Evolutionary conservation across 1,140 invertebrate species (phyloP), one percentile per base, ranked within the genome.

Genomic region (Wasmannia auropunctata): DNA sequence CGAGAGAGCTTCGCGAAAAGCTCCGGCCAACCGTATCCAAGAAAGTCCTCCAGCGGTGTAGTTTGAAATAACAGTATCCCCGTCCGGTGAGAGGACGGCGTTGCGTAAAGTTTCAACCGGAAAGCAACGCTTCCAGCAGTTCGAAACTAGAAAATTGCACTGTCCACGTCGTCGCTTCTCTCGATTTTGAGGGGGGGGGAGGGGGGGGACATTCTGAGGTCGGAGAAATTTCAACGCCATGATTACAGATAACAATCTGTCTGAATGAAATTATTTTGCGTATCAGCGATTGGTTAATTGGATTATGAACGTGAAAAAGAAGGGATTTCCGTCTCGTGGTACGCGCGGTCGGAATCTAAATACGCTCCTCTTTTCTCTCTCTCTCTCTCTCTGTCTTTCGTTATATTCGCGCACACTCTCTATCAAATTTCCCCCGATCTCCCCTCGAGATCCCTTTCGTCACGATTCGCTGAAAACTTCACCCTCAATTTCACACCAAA

Each of bases 61-160:
- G 79, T 83, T 83, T 83, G 67, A 83, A 83, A 83, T 83, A 83
- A 83, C 67, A 83, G 79, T 83, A 83, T 74, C 79, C n/a, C n/a
- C 67, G 34, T 83, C 67, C 25, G 67, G 79, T n/a, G 40, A 25
- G 51, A 19, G 79, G 51, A 60, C 63, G 58, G 74, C 43, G 14
- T 58, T 77, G 72, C 72, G 70, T 54, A 77, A 85, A 76, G 70
- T 85, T 85, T 63, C 56, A 40, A 85, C 70, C 56, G 81, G 58
- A 49, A 84, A 62, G 70, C 56, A 49, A 49, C 72, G 81, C 28
- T 85, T 40, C 72, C 43, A 37, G 56, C 72, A 65, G 60, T 85
- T 85, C 31, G 72, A 49, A 85, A 85, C n/a, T 85, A 63, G 74
- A 85, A 85, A 85, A 77, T 85, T 62, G 81, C 72, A 34, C 69